phyloP scores from a whole-genome alignment of 2,888 invertebrate genomes.

The Argynnis bischoffii region DNA sequence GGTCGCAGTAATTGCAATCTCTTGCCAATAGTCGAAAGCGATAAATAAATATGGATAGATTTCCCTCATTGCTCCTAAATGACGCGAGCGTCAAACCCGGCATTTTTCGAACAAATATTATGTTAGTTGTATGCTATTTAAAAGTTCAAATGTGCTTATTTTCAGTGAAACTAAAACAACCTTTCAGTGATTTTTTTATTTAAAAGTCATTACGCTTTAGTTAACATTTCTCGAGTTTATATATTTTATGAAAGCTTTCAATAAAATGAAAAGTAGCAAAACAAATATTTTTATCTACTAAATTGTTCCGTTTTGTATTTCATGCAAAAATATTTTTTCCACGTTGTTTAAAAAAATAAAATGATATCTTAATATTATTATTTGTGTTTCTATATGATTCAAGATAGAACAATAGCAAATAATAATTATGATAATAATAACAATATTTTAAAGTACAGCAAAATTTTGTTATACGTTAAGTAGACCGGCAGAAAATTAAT shows the following conservation, averaged over 20 bases:
- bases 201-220: slow-evolving; percentile 25
- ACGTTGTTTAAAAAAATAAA: slow-evolving; percentile 11
- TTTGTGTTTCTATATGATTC: not conserved
- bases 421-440: too few relatives aligned
- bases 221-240: slow-evolving; percentile 18
- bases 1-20: slow-evolving; percentile 69
- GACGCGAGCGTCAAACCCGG: slow-evolving; percentile 17
- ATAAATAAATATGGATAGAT: slow-evolving; percentile 71
- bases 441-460: not conserved
- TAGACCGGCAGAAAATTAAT: not conserved
- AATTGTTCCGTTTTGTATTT: slow-evolving; percentile 9
- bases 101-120: slow-evolving; percentile 18
- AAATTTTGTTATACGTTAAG: slow-evolving; percentile 4
- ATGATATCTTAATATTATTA: not conserved
- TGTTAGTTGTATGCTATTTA: slow-evolving; percentile 10
- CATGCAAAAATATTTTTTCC: not conserved
- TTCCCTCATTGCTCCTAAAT: slow-evolving; percentile 48
- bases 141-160: slow-evolving; percentile 4
- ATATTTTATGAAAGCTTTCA: slow-evolving; percentile 19
- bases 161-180: slow-evolving; percentile 2
- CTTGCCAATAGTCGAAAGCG: slow-evolving; percentile 61
- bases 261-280: slow-evolving; percentile 16
- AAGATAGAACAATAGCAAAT: too few relatives aligned
- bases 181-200: slow-evolving; percentile 12
- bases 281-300: slow-evolving; percentile 5